phyloP scores from a whole-genome alignment of 2,888 invertebrate genomes.

The Arctia plantaginis region DNA sequence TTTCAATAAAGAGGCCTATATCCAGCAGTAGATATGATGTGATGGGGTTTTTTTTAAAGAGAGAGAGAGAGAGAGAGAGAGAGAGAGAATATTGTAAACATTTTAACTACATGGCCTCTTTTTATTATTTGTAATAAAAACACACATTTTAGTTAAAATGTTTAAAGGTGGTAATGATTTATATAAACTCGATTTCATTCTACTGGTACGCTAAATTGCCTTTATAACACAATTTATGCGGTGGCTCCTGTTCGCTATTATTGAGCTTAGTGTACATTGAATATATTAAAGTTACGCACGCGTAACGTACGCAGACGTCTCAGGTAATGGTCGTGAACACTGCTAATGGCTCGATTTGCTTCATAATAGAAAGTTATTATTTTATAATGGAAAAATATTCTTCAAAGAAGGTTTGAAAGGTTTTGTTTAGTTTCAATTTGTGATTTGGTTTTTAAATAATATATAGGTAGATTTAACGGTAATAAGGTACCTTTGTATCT shows the following conservation, averaged over 20 bases:
- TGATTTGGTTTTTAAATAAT: conserved; percentile 1
- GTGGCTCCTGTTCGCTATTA: conserved; percentile 35
- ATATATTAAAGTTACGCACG: conserved; percentile 31
- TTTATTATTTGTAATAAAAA: too few relatives aligned
- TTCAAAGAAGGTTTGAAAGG: background rate
- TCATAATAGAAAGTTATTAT: conserved; percentile 14
- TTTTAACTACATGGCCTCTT: too few relatives aligned
- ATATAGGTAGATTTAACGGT: background rate
- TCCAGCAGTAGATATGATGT: too few relatives aligned
- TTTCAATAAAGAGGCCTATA: too few relatives aligned
- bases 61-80: too few relatives aligned
- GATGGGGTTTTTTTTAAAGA: too few relatives aligned
- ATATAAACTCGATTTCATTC: background rate
- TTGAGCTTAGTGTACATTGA: conserved; percentile 37
- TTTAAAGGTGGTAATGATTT: background rate
- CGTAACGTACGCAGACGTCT: conserved; percentile 26
- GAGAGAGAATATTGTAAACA: too few relatives aligned
- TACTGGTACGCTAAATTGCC: background rate
- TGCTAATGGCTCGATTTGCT: conserved; percentile 22
- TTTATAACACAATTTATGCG: conserved; percentile 37
- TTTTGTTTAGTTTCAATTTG: background rate
- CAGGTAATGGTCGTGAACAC: conserved; percentile 20
- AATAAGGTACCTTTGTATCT: background rate
- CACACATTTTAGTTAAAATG: background rate
- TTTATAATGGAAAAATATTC: conserved; percentile 12